phyloP scores from a whole-genome alignment of 2,113 vertebrate species.

The Edolisoma coerulescens region DNA sequence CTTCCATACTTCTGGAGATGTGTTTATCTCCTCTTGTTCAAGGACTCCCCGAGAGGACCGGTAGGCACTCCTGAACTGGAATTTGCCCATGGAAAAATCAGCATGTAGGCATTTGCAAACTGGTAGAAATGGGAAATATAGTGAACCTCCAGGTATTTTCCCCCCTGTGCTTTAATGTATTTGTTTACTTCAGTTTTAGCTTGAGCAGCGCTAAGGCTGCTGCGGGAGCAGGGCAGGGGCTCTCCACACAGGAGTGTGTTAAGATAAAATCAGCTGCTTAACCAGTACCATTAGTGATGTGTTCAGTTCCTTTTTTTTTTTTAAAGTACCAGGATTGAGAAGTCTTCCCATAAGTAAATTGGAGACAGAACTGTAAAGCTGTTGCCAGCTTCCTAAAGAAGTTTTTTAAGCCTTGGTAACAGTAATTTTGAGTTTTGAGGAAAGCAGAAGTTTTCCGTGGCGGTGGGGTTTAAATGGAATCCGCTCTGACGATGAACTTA shows the following conservation, averaged over 20 bases:
- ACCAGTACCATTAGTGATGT: not conserved
- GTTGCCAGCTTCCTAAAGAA: not conserved
- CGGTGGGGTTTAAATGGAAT: not conserved
- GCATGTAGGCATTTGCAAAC: not conserved
- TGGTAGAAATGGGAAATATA: not conserved
- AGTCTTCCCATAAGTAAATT: not conserved
- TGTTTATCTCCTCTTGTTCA: not conserved
- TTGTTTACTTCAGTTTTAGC: not conserved
- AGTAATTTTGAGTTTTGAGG: not conserved
- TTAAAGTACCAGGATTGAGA: not conserved
- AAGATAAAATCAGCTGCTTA: not conserved
- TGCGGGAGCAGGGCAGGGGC: not conserved
- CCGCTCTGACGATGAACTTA: not conserved
- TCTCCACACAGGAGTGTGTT: not conserved
- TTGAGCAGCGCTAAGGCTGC: accelerated
- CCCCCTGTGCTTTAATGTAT: not conserved
- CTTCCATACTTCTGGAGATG: not conserved
- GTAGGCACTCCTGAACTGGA: not conserved
- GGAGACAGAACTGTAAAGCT: not conserved
- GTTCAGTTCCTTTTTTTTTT: not conserved
- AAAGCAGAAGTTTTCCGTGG: not conserved
- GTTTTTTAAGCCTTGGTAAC: not conserved
- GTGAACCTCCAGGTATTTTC: accelerated
- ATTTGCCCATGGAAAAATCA: not conserved
- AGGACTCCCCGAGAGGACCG: not conserved